phyloP scores from a whole-genome alignment of 2,888 invertebrate species.

The Drosophila leonis region DNA sequence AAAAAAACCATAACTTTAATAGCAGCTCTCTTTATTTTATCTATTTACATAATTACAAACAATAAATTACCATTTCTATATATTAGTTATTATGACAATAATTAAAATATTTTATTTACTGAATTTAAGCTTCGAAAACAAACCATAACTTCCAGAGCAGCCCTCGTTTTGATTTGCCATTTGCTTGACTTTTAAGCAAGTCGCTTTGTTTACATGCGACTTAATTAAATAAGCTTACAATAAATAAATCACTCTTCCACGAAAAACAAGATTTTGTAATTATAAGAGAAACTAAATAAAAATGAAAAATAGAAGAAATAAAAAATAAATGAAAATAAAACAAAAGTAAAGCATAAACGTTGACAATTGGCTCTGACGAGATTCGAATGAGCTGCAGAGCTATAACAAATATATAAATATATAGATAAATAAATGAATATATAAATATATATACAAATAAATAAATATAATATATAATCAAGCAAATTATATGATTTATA shows the following conservation, averaged over 20 bases:
- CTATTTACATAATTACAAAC: no score
- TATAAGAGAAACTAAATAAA: constrained; percentile 30
- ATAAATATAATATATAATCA: constrained; percentile 10
- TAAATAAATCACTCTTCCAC: constrained; percentile 66
- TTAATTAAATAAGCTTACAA: constrained; percentile 55
- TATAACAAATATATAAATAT: constrained; percentile 6
- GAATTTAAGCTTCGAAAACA: background rate
- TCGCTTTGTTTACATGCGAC: constrained; percentile 63
- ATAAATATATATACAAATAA: background rate
- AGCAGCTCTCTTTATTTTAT: no score
- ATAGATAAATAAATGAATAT: no score
- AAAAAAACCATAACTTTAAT: no score
- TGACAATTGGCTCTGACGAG: constrained; percentile 42
- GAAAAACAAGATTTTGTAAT: constrained; percentile 60
- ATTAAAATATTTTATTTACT: no score
- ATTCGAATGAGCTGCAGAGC: constrained; percentile 32
- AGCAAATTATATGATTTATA: constrained; percentile 60
- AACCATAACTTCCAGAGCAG: background rate
- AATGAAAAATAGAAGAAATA: background rate
- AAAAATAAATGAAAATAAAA: constrained; percentile 7
- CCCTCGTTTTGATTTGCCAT: constrained; percentile 28
- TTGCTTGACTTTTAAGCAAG: constrained; percentile 41
- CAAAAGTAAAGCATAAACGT: constrained; percentile 10
- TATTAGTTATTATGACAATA: no score
- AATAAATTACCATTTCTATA: no score